These are phyloP conservation scores for Vireo altiloquus DNA, from an alignment of 2,113 vertebrate genomes.

Conservation along the genomic window DNA sequence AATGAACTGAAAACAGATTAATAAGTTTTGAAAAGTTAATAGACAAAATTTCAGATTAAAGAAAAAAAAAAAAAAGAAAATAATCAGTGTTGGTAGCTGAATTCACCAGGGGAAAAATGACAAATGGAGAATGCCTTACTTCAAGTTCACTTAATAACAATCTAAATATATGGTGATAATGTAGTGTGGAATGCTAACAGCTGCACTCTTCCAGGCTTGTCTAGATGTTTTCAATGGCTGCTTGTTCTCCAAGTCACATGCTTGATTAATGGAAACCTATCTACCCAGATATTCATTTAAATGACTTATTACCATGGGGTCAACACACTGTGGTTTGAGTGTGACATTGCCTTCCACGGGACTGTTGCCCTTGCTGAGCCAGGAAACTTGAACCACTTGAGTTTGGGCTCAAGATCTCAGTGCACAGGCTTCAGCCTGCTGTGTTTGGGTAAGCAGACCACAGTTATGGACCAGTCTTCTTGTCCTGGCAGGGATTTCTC, in stretches of 20 bases:
- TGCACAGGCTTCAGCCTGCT: neutral
- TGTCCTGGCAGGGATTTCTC: neutral
- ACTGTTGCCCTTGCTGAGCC: neutral
- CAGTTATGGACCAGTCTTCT: neutral
- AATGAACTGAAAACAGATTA: conserved; percentile 39
- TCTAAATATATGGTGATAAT: conserved; percentile 46
- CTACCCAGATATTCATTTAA: neutral
- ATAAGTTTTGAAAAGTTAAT: conserved; percentile 49
- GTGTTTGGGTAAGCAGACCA: rapidly evolving
- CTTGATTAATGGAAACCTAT: neutral
- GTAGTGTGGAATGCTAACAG: neutral
- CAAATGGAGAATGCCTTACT: conserved; percentile 40
- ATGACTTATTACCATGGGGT: neutral
- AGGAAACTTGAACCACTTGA: neutral
- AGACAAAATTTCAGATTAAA: conserved; percentile 26
- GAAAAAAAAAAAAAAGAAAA: neutral
- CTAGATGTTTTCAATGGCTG: neutral
- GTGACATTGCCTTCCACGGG: neutral
- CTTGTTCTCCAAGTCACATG: neutral
- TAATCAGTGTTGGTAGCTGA: conserved; percentile 26
- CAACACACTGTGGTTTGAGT: neutral
- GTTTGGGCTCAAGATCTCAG: neutral
- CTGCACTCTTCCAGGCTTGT: conserved; percentile 7
- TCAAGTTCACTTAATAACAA: conserved; percentile 54
- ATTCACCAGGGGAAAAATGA: conserved; percentile 8